Base-by-base conservation (phyloP, 2,888 invertebrate species). In the Drosophila stalkeri region DNA sequence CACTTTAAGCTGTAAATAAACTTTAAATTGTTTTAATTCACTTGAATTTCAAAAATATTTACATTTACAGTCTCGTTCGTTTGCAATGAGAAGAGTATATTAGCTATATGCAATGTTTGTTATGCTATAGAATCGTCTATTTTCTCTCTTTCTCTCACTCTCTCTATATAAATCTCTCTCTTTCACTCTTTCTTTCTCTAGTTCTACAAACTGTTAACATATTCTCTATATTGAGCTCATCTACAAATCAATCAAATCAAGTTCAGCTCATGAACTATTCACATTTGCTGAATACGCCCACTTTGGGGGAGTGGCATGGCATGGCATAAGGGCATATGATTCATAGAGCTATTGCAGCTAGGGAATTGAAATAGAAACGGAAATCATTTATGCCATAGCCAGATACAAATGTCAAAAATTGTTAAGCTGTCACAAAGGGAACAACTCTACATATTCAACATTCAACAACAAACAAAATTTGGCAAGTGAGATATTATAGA, bases 211-310 rank as follows among this genome's bases (percentile, higher is more conserved):
- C n/a, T n/a, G n/a, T n/a, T n/a, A n/a, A n/a, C n/a, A n/a, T n/a
- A n/a, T n/a, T n/a, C n/a, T n/a, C n/a, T n/a, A n/a, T 37, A 6
- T 16, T 37, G 37, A 6, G 6, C 6, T 14, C 37, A 14, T 14
- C 14, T 16, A 2, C 16, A 47, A 49, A 49, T 49, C 49, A 49
- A 49, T 49, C 49, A 49, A n/a, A n/a, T n/a, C n/a, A n/a, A n/a
- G n/a, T n/a, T n/a, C n/a, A 31, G n/a, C 12, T 49, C n/a, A 31
- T 33, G 12, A 31, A 49, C 31, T 31, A 49, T 49, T 31, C 31
- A 49, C n/a, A 12, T 49, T 33, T 12, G n/a, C 11, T n/a, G 31
- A 1, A 31, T 31, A n/a, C 49, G 49, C 31, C 49, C 31, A 49
- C 12, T 49, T 23, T 23, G 2, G 2, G 23, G 23, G 23, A 3